Base-by-base conservation (phyloP, 1,140 invertebrate genomes). In the Heliothis subflexa region DNA sequence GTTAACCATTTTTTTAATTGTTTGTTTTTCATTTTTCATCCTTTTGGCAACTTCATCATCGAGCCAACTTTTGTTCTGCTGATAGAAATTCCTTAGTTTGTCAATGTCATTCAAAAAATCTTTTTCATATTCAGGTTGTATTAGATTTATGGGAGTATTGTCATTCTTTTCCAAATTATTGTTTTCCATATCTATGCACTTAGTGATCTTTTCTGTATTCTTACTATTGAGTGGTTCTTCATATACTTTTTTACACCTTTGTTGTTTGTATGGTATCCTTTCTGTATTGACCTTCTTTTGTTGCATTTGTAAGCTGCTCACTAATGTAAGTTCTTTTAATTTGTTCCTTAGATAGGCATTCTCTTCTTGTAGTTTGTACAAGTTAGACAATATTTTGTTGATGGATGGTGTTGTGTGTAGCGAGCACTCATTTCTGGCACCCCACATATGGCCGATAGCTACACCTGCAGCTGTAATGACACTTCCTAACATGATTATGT, bases 371-470 rank as follows among this genome's bases (percentile, higher is more conserved):
- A 95, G 76, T 83, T 95, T 95, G 71, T 95, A 94, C 50, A 95
- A 88, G 79, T 94, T 94, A 7, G 93, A 94, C 18, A 95, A 79
- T 77, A 95, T 93, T 86, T 94, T 92, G 75, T 94, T 95, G 0
- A 95, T 88, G 55, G 91, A 91, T 16, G 91, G 87, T 73, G 86
- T 80, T 28, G 87, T 83, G 45, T 92, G 88, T 12, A 89, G 83
- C 10, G 88, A 81, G 70, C 94, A 95, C 52, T 94, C 93, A 81
- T 94, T 91, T 84, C 89, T 94, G 16, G 88, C 92, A 21, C 94
- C 94, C 94, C 94, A 95, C 87, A 95, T 92, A 72, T 95, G 93
- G 0, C 94, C 94, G 25, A 95, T 91, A 13, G 94, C 94, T 25
- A 95, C 89, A 3, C 93, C 93, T 59, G 90, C 91, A 40, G 94